Base-by-base conservation (phyloP, 2,888 invertebrate genomes). In the Epistrophella euchroma region DNA sequence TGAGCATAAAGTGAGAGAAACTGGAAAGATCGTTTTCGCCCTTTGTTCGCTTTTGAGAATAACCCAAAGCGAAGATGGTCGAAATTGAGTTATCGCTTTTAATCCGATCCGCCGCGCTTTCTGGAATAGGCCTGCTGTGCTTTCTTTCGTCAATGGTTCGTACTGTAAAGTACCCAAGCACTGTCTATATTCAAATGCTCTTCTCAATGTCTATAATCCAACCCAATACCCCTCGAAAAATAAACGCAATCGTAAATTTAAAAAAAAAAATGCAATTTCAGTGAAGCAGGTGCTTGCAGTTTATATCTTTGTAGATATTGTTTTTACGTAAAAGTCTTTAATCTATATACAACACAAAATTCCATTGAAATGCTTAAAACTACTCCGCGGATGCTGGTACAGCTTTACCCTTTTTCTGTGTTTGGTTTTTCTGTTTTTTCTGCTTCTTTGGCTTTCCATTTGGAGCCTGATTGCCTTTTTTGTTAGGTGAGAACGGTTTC, bases 341-440 rank as follows among this genome's bases (percentile, higher is more conserved):
- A 35, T 35, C 56, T 56, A 56, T 56, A 32, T 56, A 17, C 32
- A 32, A 56, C 56, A 56, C 17, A 56, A 32, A 56, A 32, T 56
- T 35, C 17, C 2, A 32, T 35, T 60, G 37, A 60, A 60, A 60
- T 40, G 1, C 7, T 40, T 60, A 40, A 22, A 40, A 4, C 40
- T 60, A 60, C 5, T 60, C 35, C 9, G 10, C 37, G 7, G 52
- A 0, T 7, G n/a, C 25, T 3, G 6, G 25, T 15, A 52, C 52
- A n/a, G 1, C 19, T 32, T 60, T 15, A 9, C n/a, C 43, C 19
- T 60, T 52, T 3, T 60, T 37, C 40, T 3, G 37, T 37, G 4
- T 0, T 11, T 37, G 2, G 13, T 37, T 37, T 1, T 52, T 58
- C 22, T 71, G 43, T 62, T 32, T 35, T 15, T 55, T 55, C n/a